Evolutionary conservation across 2,113 vertebrate genomes (phyloP), one percentile per base, ranked within the genome.

Genomic region (Cyanoliseus patagonus): DNA sequence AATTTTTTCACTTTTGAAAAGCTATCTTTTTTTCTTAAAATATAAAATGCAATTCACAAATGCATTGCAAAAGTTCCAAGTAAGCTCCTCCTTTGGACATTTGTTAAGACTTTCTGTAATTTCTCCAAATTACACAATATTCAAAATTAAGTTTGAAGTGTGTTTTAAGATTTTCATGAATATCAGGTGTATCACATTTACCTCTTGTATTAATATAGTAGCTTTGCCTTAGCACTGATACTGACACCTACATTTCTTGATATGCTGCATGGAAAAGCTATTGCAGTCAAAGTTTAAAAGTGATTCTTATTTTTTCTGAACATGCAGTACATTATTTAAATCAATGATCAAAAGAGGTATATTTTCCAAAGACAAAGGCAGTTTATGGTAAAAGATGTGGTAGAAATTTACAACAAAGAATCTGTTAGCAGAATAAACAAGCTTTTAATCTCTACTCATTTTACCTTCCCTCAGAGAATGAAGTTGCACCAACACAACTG

Each of bases 381-480:
- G 83, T 92, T 94, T 75, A 74, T 97, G 77, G 64, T 41, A 97
- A 93, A 80, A 59, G 68, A 72, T 70, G 28, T 87, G 12, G 33
- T 75, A 89, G 52, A 92, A 77, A 94, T 88, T 85, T 96, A 77
- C 77, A 88, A 67, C 35, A 95, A 31, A 86, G 86, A 95, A 96
- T n/a, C 1, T n/a, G 83, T 30, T 79, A 87, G 90, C 13, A 51
- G 33, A 80, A 66, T 69, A 79, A 96, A 82, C 77, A 39, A 76
- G 5, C 44, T 94, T 96, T 89, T 88, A 93, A 82, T 92, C 28
- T 75, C 67, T 74, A 79, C 39, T 13, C 30, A 61, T 59, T 93
- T 90, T 86, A 79, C 15, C 10, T 94, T 85, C 61, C 20, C 42
- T 83, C 41, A 25, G 37, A 75, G 35, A 89, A 94, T 93, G 96